Base-by-base conservation (phyloP, 2,113 vertebrate species). In the Girardinichthys multiradiatus region DNA sequence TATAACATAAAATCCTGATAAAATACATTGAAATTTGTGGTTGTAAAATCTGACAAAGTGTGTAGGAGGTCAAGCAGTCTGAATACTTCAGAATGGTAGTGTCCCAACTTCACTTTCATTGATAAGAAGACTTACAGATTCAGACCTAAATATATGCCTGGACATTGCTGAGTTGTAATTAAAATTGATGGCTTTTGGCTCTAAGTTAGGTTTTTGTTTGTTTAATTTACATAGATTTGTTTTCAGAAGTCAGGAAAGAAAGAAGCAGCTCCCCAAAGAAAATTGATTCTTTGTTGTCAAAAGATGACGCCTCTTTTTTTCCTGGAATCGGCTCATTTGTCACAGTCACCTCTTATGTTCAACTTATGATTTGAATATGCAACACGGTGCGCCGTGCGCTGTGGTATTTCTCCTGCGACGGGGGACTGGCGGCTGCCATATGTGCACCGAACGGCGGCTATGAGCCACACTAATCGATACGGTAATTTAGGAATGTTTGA, bases 281-380 rank as follows among this genome's bases (percentile, higher is more conserved):
- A 21, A 68, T 80, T 15, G 64, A 76, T 29, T 76, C 69, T 76
- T 68, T 67, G 24, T 68, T 74, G 87, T 82, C 84, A 65, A 57
- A 78, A 72, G 61, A 83, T 84, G 77, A 85, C 72, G 51, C 74
- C 82, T 86, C 60, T 75, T 54, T 51, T 51, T 2, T 24, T 80
- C 74, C 79, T 71, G 30, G 31, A 42, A 72, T 79, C 83, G 15
- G 71, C 79, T 91, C 87, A 77, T 93, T 93, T 88, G 85, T 93
- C 92, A 93, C 37, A 30, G 91, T 93, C 90, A 85, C 72, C 72
- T 85, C 78, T 83, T 64, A 84, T 79, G 80, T 86, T 86, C 66
- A 64, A 31, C 66, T 84, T 86, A 86, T n/a, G 86, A 92, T 91
- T 87, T 91, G 89, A 91, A 91, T 89, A 89, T 85, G 90, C 81